Conservation (phyloP, 2,797 vertebrate genomes). For the Rhincodon typus region DNA sequence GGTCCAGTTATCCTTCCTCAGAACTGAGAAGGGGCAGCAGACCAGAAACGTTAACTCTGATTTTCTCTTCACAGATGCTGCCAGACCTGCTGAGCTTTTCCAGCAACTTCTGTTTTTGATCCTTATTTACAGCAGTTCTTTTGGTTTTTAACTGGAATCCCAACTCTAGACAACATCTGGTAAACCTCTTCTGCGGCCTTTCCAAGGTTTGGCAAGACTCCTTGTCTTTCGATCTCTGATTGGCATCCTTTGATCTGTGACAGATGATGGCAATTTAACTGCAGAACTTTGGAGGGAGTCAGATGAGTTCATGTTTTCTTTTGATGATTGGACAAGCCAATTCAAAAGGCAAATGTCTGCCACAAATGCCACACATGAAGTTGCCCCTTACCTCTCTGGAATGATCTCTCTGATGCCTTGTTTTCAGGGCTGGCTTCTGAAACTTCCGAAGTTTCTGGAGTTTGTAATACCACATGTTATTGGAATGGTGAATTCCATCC, state of each 20-base stretch:
- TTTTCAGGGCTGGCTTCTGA: background rate
- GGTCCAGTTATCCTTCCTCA: too few species aligned
- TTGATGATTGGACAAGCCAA: background rate
- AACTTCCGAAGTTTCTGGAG: background rate
- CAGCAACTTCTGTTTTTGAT: too few species aligned
- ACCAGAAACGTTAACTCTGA: too few species aligned
- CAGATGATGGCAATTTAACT: background rate
- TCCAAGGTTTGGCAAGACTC: background rate
- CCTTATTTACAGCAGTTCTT: too few species aligned
- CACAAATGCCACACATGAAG: background rate
- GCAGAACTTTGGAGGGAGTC: background rate
- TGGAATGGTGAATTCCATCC: too few species aligned
- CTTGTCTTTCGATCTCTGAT: background rate
- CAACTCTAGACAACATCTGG: background rate
- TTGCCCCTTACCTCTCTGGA: too few species aligned
- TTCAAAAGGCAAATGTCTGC: background rate
- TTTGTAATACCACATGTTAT: background rate
- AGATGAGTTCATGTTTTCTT: background rate
- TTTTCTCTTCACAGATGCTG: too few species aligned
- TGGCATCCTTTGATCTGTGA: background rate
- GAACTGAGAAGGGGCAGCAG: too few species aligned
- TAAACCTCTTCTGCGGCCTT: background rate
- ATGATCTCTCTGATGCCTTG: background rate
- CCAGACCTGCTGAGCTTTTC: too few species aligned
- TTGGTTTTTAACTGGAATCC: background rate